Evolutionary conservation across 2,113 vertebrate species (phyloP), one percentile per base, ranked within the genome.

Genomic region (Stegastes partitus): DNA sequence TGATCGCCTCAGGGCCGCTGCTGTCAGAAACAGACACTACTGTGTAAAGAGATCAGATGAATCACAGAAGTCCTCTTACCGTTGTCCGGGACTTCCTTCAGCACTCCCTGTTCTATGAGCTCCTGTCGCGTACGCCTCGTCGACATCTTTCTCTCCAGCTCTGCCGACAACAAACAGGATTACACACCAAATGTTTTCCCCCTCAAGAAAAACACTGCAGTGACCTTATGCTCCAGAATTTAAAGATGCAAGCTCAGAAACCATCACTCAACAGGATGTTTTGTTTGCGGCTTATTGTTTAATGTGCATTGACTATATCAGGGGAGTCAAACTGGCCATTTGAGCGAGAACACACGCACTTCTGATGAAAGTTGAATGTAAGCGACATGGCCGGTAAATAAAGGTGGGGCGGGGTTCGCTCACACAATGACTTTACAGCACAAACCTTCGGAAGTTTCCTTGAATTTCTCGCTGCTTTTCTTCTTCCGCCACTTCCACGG

Each of bases 401-500:
- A 74, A 37, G 34, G 16, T 18, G 10, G 21, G 54, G n/a, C 6
- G 50, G 11, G 14, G 53, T 18, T 26, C 12, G 2, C 21, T 71
- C 49, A 4, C 14, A 78, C 31, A 75, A 86, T 62, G 62, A 69
- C 88, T 74, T 94, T 84, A 94, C 93, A 91, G 91, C 85, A 93
- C 90, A 51, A 90, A 99, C 98, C 98, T 96, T 99, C 97, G 21
- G 97, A 98, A 9, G 98, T 97, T 93, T 99, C 97, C 90, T 97
- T 95, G 91, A 99, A 99, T 85, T 95, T 97, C 83, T 98, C 98
- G 42, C 97, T 99, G 94, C 95, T 97, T 95, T 98, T 99, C 96
- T 98, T 99, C 95, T 99, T 99, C 86, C 98, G 95, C 98, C 98
- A 99, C 88, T 99, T 99, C 98, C 98, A 99, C 3, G 98, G 98